phyloP scores from a whole-genome alignment of 2,888 invertebrate species.

The Andrena fulva region DNA sequence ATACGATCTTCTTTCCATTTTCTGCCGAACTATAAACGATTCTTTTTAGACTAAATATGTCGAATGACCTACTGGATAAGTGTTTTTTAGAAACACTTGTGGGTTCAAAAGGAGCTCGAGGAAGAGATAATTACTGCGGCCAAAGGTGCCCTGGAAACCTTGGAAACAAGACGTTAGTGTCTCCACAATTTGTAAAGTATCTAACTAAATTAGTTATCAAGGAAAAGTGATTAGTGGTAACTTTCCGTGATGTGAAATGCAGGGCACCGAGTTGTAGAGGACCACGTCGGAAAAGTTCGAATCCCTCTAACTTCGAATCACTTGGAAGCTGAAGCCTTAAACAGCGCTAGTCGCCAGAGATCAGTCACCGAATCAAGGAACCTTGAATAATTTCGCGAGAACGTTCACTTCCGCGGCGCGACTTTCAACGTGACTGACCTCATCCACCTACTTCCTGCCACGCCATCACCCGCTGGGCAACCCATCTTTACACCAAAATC shows the following conservation, averaged over 20 bases:
- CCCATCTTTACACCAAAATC: too few species aligned
- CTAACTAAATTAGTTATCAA: not conserved
- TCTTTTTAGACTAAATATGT: too few species aligned
- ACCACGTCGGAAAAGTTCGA: not conserved
- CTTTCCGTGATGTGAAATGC: not conserved
- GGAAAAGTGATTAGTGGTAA: not conserved
- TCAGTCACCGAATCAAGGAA: conserved; percentile 7
- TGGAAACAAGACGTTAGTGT: too few species aligned
- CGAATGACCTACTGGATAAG: too few species aligned
- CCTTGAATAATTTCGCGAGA: not conserved
- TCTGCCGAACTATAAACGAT: too few species aligned
- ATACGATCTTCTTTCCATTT: too few species aligned
- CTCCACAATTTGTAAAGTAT: too few species aligned
- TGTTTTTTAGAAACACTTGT: too few species aligned
- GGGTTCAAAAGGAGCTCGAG: too few species aligned
- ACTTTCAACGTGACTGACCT: conserved; percentile 2
- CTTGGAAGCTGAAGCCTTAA: conserved; percentile 15
- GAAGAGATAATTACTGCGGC: too few species aligned
- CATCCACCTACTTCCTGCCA: not conserved
- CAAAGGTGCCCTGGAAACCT: too few species aligned
- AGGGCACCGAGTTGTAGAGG: too few species aligned
- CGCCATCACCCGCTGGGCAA: not conserved
- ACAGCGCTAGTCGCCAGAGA: not conserved
- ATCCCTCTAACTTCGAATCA: conserved; percentile 13
- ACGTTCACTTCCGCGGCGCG: not conserved